Evolutionary conservation across 2,797 vertebrate genomes (phyloP).

Genomic region (Gobionotothen gibberifrons): DNA sequence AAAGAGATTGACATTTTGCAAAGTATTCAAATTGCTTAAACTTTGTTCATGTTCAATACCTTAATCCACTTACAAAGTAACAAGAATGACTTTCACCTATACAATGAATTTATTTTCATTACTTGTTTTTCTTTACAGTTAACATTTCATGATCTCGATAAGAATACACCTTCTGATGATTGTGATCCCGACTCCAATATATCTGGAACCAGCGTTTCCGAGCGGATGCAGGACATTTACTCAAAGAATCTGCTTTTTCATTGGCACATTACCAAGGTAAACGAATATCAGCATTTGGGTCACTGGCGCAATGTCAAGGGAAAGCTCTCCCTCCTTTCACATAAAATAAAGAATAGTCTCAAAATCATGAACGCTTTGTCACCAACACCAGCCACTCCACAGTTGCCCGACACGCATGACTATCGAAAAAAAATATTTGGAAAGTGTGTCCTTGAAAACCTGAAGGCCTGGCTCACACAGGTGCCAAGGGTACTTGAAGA

Average conservation of each 20-base stretch:
- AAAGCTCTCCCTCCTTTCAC: accelerated
- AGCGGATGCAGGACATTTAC: conserved; percentile 61
- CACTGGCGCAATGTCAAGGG: accelerated
- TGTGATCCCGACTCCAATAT: conserved; percentile 3
- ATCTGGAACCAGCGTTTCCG: accelerated
- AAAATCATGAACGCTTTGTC: accelerated
- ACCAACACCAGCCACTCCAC: not conserved
- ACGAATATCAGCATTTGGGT: accelerated
- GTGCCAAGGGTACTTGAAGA: not conserved
- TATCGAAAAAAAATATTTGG: conserved; percentile 24
- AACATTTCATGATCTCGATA: accelerated
- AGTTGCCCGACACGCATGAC: accelerated
- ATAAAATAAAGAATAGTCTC: accelerated
- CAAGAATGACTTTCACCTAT: not conserved
- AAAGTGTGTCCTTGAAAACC: conserved; percentile 12
- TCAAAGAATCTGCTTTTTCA: conserved; percentile 15
- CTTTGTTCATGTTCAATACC: no score
- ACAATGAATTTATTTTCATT: not conserved
- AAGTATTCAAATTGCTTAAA: no score
- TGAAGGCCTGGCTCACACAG: conserved; percentile 10
- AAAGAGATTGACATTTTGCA: no score
- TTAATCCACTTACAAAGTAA: not conserved
- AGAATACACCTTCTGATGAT: accelerated
- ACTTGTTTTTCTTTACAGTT: conserved; percentile 38
- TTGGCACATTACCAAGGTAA: conserved; percentile 34